Evolutionary conservation across 2,113 vertebrate genomes (phyloP).

Genomic region (Cryptotis parvus): DNA sequence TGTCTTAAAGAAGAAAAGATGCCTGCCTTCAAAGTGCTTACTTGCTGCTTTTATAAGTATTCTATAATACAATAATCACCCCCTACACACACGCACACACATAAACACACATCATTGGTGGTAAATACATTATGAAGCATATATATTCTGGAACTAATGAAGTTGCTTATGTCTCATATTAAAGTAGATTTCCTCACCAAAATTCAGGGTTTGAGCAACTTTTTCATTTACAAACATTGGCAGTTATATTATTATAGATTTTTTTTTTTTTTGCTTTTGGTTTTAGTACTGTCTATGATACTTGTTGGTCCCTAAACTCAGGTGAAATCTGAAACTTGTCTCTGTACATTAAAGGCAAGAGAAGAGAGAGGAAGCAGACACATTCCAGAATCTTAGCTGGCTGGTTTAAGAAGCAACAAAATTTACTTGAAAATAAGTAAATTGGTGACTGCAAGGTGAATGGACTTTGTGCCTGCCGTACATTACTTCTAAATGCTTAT

Average conservation of each 20-base stretch:
- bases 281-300: neutral
- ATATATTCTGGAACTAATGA: neutral
- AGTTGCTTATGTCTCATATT: neutral
- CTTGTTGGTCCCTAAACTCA: neutral
- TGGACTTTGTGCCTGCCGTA: neutral
- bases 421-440: neutral
- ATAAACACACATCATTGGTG: neutral
- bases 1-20: neutral
- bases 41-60: neutral
- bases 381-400: neutral
- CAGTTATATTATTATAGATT: neutral
- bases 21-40: constrained; percentile 36
- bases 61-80: neutral
- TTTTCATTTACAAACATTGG: neutral
- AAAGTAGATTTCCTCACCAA: neutral
- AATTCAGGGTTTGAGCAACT: neutral
- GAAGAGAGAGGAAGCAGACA: neutral
- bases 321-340: neutral
- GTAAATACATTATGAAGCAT: neutral
- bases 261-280: neutral
- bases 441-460: neutral
- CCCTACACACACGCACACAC: no score
- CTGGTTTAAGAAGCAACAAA: neutral
- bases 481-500: no score
- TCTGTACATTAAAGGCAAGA: neutral